Base-by-base conservation (phyloP, 2,888 invertebrate species). In the Apodemia mormo region DNA sequence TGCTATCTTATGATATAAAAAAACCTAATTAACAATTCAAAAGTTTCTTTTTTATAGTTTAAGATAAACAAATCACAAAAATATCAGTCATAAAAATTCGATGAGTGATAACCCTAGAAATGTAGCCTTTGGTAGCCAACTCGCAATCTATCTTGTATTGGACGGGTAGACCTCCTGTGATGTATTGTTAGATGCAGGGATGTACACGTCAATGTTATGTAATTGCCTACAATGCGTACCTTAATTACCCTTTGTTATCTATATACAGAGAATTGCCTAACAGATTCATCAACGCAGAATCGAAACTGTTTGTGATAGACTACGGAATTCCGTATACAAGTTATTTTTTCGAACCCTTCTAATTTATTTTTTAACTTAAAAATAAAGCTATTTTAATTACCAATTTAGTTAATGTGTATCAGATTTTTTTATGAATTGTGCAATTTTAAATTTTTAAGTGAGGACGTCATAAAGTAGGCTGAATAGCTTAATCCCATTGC, bases 161-260 rank as follows among this genome's bases (percentile, higher is more conserved):
- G 81, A 82, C 78, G 77, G 78, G 75, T 75, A 75, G 78, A 78
- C 79, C 79, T 79, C 78, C 72, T 68, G 79, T 83, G 82, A 85
- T 82, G 78, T 80, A 82, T 79, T 72, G 61, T 61, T 61, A 33
- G 61, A 33, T 61, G 61, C 61, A 61, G 61, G 58, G 61, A 61
- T 61, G 61, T 61, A 33, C 61, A 33, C 61, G 33, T 61, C 61
- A 61, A 61, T 61, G 61, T 61, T 61, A 61, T 61, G 33, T 61
- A 33, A 61, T 61, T 61, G 61, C 61, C 61, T 33, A 61, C 61
- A 61, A 61, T 61, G 61, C 61, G 61, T 61, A 61, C 61, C 61
- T 61, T 61, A 61, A 61, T 61, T 61, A 61, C 61, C 33, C 33
- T 61, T 61, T 58, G 43, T 68, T 68, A 52, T 52, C 49, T 52